These are phyloP conservation scores for Anniella stebbinsi DNA, from an alignment of 2,797 vertebrate genomes.

Conservation along the genomic window DNA sequence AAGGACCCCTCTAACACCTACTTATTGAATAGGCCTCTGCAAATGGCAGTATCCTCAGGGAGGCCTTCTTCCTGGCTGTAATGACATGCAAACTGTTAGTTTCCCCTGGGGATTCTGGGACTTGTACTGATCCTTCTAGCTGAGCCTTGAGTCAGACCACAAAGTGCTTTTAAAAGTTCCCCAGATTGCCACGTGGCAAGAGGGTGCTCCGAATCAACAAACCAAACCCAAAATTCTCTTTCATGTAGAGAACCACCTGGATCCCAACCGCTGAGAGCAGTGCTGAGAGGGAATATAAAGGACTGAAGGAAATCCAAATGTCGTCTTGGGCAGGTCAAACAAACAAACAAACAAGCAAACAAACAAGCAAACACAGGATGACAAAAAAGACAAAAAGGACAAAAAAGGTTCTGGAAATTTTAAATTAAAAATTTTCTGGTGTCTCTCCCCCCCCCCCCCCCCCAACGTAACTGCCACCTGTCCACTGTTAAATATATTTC, in stretches of 20 bases:
- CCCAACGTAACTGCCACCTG: background rate
- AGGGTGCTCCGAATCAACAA: background rate
- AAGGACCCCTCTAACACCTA: no score
- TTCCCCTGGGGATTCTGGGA: background rate
- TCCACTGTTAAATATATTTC: constrained; percentile 21
- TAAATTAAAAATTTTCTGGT: constrained; percentile 11
- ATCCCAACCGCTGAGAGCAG: background rate
- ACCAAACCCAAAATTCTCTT: background rate
- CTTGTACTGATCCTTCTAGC: background rate
- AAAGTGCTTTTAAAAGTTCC: no score
- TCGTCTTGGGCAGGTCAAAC: background rate
- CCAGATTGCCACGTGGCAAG: background rate
- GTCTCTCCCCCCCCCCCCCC: no score
- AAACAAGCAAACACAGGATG: constrained; percentile 12
- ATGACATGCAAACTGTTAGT: background rate
- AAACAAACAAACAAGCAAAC: background rate
- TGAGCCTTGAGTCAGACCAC: background rate
- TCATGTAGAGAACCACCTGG: background rate
- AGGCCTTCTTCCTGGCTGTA: no score
- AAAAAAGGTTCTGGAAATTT: constrained; percentile 58
- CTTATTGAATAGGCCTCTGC: no score
- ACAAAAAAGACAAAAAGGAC: constrained; percentile 41
- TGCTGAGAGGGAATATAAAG: constrained; percentile 36
- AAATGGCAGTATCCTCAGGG: no score
- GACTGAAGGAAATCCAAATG: constrained; percentile 16